phyloP scores from a whole-genome alignment of 2,888 invertebrate genomes.

The Phyllotreta striolata region DNA sequence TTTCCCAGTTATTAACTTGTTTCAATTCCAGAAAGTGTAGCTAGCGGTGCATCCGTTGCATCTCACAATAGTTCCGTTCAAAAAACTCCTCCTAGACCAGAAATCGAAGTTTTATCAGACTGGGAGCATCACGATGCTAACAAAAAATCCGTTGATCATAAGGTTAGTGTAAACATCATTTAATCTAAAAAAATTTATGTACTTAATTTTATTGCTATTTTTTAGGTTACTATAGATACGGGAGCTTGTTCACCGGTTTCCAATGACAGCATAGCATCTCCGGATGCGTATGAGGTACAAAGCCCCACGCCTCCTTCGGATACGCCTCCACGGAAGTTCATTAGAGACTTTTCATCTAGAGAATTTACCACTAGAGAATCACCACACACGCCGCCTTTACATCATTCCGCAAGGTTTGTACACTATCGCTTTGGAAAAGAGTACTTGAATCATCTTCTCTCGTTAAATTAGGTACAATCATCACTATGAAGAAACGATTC shows the following conservation, averaged over 20 bases:
- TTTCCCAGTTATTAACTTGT: background rate
- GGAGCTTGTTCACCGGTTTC: conserved; percentile 60
- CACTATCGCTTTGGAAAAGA: background rate
- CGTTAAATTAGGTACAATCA: conserved; percentile 35
- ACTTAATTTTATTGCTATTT: conserved; percentile 6
- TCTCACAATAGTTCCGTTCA: conserved; percentile 36
- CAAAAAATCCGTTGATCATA: conserved; percentile 16
- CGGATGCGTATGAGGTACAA: conserved; percentile 51
- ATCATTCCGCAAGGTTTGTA: conserved; percentile 34
- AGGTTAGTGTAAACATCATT: conserved; percentile 3
- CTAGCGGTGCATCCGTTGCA: conserved; percentile 35
- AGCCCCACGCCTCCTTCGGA: conserved; percentile 52
- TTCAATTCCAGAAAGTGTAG: conserved; percentile 29
- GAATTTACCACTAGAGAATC: conserved; percentile 63
- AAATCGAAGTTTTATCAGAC: conserved; percentile 54
- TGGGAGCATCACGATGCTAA: conserved; percentile 52
- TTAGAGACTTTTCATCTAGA: conserved; percentile 22
- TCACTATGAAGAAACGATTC: conserved; percentile 39
- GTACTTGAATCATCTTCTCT: background rate
- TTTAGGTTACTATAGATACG: conserved; percentile 51
- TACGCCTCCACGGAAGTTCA: conserved; percentile 32
- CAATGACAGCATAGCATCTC: conserved; percentile 59
- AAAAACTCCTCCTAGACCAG: conserved; percentile 45
- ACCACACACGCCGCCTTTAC: conserved; percentile 72
- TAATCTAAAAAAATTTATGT: background rate